Base-by-base conservation (phyloP, 2,888 invertebrate species). In the Trachelus troglodyta region DNA sequence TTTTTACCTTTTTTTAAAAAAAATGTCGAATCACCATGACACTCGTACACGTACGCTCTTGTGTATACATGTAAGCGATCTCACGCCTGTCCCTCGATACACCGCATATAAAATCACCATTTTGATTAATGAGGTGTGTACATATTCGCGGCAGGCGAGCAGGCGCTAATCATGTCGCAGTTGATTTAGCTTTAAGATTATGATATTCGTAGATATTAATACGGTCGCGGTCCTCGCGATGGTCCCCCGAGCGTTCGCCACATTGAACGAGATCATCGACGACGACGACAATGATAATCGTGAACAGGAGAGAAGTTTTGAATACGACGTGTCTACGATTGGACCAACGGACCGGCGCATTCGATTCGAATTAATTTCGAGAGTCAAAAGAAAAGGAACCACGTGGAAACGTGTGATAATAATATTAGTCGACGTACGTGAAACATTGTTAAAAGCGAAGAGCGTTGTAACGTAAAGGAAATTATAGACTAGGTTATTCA, bases 151-250 rank as follows among this genome's bases (percentile, higher is more conserved):
- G 9, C 56, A 56, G 56, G 23, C 56, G 23, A 56, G 56, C 23
- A 23, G 2, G 9, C 56, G 56, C 56, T 56, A 23, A 56, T 56
- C 23, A 56, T 23, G 82, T 83, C 80, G 78, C 81, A 82, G 81
- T 82, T 84, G 82, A 83, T 83, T 79, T 85, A 85, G 84, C 83
- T 84, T 83, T 87, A 87, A 86, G 85, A 82, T 83, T 85, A 82
- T 83, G 83, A 83, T 86, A 85, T 84, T 85, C 83, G 79, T 86
- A 84, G 85, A 83, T 40, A 76, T 35, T 56, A 82, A 79, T 80
- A 79, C 85, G 69, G 80, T 83, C 81, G 76, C 82, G 81, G 82
- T 84, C 81, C 79, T 84, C 84, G 84, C 85, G 86, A 85, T 87
- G 85, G 86, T 86, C 86, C 85, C 81, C 77, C 81, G 78, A 81